These are phyloP conservation scores for Laticauda laticaudata DNA, from an alignment of 2,113 vertebrate genomes.

Conservation along the genomic window DNA sequence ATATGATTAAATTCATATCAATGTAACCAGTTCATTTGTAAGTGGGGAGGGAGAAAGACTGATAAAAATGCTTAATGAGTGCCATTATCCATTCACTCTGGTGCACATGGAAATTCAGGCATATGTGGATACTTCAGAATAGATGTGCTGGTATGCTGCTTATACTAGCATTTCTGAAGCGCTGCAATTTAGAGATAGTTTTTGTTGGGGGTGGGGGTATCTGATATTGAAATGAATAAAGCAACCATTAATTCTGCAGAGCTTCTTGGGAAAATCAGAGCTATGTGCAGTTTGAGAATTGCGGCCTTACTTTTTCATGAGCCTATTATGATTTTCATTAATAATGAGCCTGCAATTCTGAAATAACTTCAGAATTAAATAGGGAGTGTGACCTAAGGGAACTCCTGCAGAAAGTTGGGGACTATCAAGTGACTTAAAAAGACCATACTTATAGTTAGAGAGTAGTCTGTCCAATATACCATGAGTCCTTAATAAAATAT, in stretches of 20 bases:
- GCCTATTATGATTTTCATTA: neutral
- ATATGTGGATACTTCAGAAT: neutral
- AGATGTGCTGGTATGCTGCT: neutral
- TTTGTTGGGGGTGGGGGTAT: neutral
- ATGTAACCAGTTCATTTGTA: conserved; percentile 37
- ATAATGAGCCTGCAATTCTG: neutral
- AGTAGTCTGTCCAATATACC: neutral
- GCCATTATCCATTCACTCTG: neutral
- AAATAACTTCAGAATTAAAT: neutral
- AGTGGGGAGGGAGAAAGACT: conserved; percentile 20
- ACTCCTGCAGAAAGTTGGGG: neutral
- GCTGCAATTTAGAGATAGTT: neutral
- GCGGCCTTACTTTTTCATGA: neutral
- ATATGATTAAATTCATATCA: conserved; percentile 21
- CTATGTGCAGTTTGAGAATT: neutral
- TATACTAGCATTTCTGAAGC: neutral
- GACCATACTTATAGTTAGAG: neutral
- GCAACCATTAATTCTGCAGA: neutral
- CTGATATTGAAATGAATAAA: neutral
- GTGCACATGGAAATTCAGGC: neutral
- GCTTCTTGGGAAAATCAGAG: neutral
- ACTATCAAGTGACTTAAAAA: neutral
- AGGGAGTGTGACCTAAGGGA: neutral
- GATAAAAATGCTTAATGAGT: conserved; percentile 36
- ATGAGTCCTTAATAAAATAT: neutral